Evolutionary conservation across 2,888 invertebrate genomes (phyloP), one percentile per base, ranked within the genome.

Genomic region (Caenorhabditis sinica): DNA sequence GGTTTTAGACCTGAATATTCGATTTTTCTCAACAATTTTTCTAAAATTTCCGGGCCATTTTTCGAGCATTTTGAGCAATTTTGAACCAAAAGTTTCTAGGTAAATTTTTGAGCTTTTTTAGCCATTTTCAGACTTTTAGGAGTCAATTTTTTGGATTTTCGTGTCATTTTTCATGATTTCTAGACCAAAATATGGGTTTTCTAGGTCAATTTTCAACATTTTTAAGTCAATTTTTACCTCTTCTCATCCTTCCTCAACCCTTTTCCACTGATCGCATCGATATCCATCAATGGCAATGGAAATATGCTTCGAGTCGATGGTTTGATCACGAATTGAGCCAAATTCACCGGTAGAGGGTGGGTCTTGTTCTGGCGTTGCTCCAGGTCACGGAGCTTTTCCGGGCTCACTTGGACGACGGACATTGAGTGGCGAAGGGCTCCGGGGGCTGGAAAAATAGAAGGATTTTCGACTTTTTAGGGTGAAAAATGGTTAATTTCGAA

Each of bases 211-310:
- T 40, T 53, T n/a, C 15, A 6, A 28, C n/a, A 3, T 30, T 30
- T 69, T 69, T 69, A 1, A 33, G 58, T 33, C 30, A 53, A n/a
- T 6, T 40, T 40, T 36, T n/a, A 75, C 79, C 79, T 85, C 40
- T 82, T 61, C 53, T 63, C 63, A 71, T 85, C 63, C 33, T 33
- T 63, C 25, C 71, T 61, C 28, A 85, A 4, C 17, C 82, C 82
- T 71, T 79, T 85, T 15, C 72, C 72, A 65, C 68, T 71, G 15
- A 85, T 77, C 43, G 33, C 79, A 28, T 85, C 82, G 60, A 85
- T 85, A 40, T 81, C 81, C 6, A 49, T 49, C 20, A 82, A 49
- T 17, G 74, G 82, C 4, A 49, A 25, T 28, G 79, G 69, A 65
- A 71, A 85, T 17, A 85, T 79, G 17, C 74, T 65, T 9, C 85